Evolutionary conservation across 2,113 vertebrate species (phyloP).

Genomic region (Xiphias gladius): DNA sequence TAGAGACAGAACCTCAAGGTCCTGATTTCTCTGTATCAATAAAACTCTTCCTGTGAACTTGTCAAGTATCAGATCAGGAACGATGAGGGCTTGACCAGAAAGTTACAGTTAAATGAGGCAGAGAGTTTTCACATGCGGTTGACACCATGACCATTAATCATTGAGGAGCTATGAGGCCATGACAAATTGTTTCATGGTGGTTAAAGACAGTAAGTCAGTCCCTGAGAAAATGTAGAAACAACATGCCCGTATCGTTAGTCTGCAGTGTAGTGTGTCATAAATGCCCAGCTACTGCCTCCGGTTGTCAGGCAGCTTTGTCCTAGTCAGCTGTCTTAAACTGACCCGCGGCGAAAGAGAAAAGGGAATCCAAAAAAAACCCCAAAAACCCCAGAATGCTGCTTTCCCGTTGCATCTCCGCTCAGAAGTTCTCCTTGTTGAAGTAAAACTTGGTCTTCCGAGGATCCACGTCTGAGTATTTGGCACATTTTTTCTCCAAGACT

Average conservation of each 20-base stretch:
- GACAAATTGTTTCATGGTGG: background rate
- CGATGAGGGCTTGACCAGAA: background rate
- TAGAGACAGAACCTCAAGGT: background rate
- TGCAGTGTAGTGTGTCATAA: background rate
- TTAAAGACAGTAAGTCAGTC: background rate
- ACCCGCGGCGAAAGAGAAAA: background rate
- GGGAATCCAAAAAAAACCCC: background rate
- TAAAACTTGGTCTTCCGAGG: slow-evolving; percentile 94
- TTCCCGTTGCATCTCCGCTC: slow-evolving; percentile 42
- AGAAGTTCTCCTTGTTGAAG: slow-evolving; percentile 97
- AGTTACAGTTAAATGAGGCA: background rate
- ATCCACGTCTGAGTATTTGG: slow-evolving; percentile 90
- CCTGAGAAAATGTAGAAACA: slow-evolving; percentile 17
- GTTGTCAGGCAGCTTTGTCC: background rate
- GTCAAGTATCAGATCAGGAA: background rate
- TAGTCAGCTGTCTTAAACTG: background rate
- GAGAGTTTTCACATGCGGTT: background rate
- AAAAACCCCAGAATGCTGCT: background rate
- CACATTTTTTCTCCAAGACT: slow-evolving; percentile 87
- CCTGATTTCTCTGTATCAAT: background rate
- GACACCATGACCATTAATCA: background rate
- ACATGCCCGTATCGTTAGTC: background rate
- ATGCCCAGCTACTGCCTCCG: background rate
- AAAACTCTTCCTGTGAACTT: background rate
- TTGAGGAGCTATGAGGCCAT: too few species aligned